phyloP scores from a whole-genome alignment of 1,140 invertebrate species.

The Anastatus disparis region DNA sequence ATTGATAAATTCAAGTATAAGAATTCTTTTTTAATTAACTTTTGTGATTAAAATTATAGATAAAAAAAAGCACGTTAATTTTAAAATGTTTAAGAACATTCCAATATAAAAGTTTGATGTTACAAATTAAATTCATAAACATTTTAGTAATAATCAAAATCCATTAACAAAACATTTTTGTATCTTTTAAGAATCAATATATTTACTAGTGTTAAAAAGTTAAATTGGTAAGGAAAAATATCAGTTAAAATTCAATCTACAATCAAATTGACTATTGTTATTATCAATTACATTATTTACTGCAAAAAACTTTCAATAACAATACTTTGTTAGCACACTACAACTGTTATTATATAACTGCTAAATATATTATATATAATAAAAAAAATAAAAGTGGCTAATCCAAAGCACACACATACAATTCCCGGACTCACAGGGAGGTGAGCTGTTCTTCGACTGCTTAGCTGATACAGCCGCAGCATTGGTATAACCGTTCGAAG shows the following conservation, averaged over 20 bases:
- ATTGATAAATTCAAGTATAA: no score
- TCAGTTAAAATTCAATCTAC: slow-evolving; percentile 23
- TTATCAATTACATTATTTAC: slow-evolving; percentile 19
- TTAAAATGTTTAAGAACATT: no score
- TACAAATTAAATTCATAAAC: no score
- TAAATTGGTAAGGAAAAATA: slow-evolving; percentile 5
- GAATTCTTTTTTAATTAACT: no score
- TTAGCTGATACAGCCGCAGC: slow-evolving; percentile 45
- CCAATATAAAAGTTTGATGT: no score
- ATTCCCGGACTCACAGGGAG: slow-evolving; percentile 66
- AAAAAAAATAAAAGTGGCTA: slow-evolving; percentile 56
- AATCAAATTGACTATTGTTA: slow-evolving; percentile 21
- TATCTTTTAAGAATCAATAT: background rate
- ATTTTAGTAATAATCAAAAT: background rate
- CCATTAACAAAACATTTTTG: background rate
- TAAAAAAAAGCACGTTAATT: no score
- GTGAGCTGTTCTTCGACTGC: slow-evolving; percentile 60
- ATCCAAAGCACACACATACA: slow-evolving; percentile 66
- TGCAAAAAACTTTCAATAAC: slow-evolving; percentile 12
- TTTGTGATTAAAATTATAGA: no score
- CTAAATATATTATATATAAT: slow-evolving; percentile 34
- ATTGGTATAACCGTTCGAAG: slow-evolving; percentile 60
- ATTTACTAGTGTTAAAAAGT: slow-evolving; percentile 13
- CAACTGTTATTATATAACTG: slow-evolving; percentile 14
- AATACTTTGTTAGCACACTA: slow-evolving; percentile 33